These are phyloP conservation scores for Brachionus calyciflorus DNA, from an alignment of 1,140 invertebrate species.

Conservation along the genomic window DNA sequence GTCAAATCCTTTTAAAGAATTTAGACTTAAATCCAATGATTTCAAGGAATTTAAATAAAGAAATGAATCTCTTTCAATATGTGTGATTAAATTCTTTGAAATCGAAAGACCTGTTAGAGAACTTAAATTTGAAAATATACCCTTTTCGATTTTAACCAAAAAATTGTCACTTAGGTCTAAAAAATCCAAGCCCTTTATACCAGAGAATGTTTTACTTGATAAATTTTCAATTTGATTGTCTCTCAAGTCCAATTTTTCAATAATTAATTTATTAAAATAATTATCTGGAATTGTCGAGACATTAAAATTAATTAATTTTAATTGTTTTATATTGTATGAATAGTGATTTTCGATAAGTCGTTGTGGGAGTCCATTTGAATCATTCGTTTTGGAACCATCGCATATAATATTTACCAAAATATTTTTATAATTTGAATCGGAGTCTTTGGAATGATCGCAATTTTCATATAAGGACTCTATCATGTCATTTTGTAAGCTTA, in stretches of 20 bases:
- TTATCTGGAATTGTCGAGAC: not conserved
- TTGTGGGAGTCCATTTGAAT: not conserved
- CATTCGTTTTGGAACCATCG: not conserved
- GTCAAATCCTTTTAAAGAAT: not conserved
- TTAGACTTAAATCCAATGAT: not conserved
- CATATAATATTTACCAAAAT: conserved; percentile 3
- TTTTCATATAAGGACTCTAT: conserved; percentile 3
- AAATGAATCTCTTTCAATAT: not conserved
- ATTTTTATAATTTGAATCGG: conserved; percentile 16
- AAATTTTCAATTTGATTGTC: not conserved
- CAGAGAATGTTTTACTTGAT: not conserved
- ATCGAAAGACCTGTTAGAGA: too few species aligned
- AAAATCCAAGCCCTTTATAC: not conserved
- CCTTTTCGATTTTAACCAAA: not conserved
- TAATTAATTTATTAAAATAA: not conserved
- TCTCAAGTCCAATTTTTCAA: conserved; percentile 13
- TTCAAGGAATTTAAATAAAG: not conserved
- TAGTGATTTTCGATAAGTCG: not conserved
- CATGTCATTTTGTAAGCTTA: not conserved
- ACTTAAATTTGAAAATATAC: not conserved
- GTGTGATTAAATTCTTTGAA: not conserved
- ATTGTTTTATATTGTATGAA: not conserved
- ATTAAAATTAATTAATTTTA: not conserved
- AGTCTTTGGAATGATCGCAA: conserved; percentile 3
- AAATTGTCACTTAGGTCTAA: conserved; percentile 4